A percentile compares a stretch with the other conserved stretches of the same genome.
Evolutionary conservation across 1,140 invertebrate genomes (phyloP).

Genomic region (Cotesia chilonis): DNA sequence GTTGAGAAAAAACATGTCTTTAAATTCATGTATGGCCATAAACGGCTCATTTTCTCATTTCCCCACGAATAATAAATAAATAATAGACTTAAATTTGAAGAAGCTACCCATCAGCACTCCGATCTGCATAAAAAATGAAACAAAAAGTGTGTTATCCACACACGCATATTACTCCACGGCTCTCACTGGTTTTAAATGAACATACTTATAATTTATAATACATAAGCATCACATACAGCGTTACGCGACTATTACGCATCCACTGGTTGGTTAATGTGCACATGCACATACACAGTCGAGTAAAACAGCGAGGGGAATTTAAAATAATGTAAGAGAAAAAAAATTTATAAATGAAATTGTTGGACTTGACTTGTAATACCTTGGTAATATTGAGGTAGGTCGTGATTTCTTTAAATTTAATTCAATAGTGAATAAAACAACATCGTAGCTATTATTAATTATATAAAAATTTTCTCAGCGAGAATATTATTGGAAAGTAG

Average conservation of each 20-base stretch:
- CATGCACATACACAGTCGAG: too few species aligned
- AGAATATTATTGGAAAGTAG: too few species aligned
- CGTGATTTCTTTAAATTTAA: slow-evolving; percentile 28
- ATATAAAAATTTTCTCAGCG: too few species aligned
- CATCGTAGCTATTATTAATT: too few species aligned
- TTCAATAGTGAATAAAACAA: not conserved
- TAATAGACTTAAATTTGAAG: too few species aligned
- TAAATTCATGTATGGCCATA: too few species aligned
- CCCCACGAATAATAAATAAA: too few species aligned
- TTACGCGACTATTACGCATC: slow-evolving; percentile 29
- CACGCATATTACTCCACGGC: slow-evolving; percentile 6
- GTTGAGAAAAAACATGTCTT: too few species aligned
- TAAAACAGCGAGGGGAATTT: not conserved
- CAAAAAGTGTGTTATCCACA: not conserved
- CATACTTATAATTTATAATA: not conserved
- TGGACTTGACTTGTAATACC: slow-evolving; percentile 13
- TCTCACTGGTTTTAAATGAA: slow-evolving; percentile 6
- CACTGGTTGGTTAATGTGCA: too few species aligned
- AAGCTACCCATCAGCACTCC: too few species aligned
- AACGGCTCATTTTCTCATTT: too few species aligned
- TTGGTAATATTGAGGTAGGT: slow-evolving; percentile 31
- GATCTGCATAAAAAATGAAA: too few species aligned
- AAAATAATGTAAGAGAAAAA: slow-evolving; percentile 17
- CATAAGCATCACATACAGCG: not conserved
- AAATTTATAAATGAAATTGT: slow-evolving; percentile 18